These are phyloP conservation scores for Pomacea canaliculata DNA, from an alignment of 2,888 invertebrate genomes.

Conservation along the genomic window DNA sequence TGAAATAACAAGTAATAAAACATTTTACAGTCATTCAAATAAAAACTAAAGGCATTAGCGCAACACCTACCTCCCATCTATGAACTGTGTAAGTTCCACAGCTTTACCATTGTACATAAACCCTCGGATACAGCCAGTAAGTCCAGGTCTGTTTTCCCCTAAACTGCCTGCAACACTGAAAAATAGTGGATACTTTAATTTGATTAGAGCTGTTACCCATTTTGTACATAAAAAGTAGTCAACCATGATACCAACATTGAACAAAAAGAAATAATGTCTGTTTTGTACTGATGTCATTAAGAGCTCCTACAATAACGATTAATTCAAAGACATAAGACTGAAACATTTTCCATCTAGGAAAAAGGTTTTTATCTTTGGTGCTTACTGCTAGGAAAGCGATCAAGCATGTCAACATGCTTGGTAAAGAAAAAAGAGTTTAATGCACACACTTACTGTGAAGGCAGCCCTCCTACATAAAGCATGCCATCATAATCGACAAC, in stretches of 20 bases:
- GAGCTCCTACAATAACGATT: too few species aligned
- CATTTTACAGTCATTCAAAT: too few species aligned
- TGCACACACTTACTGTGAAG: conserved; percentile 28
- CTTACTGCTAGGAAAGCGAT: neutral
- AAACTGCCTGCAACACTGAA: conserved; percentile 25
- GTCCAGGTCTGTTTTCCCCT: conserved; percentile 68
- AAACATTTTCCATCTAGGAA: too few species aligned
- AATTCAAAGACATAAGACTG: too few species aligned
- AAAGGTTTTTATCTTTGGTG: too few species aligned
- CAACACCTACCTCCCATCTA: conserved; percentile 46
- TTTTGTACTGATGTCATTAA: too few species aligned
- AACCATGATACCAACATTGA: conserved; percentile 6
- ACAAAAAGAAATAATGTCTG: neutral
- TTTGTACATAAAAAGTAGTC: neutral
- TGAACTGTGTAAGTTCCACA: conserved; percentile 85
- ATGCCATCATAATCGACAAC: conserved; percentile 42
- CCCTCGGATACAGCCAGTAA: conserved; percentile 94
- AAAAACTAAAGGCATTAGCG: neutral
- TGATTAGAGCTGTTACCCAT: too few species aligned
- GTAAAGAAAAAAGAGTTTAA: neutral
- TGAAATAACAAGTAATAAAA: too few species aligned
- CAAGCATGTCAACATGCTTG: neutral
- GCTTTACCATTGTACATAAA: conserved; percentile 92
- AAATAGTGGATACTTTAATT: neutral
- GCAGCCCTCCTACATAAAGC: conserved; percentile 52